Base-by-base conservation (phyloP, 2,797 vertebrate species). In the Hapalemur alaotrensis region DNA sequence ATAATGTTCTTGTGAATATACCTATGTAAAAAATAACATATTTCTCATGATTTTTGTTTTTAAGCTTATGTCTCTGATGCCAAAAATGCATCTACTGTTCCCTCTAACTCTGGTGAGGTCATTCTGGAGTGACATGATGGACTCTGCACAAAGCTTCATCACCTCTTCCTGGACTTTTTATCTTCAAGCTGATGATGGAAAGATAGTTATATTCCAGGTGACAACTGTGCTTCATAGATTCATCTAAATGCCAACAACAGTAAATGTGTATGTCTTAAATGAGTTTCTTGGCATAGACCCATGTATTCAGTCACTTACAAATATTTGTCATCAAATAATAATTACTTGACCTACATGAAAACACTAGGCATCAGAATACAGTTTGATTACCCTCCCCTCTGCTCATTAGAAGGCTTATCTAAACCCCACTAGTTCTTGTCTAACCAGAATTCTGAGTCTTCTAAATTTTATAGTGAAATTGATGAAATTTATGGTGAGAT, bases 131-230 rank as follows among this genome's bases (percentile, higher is more conserved):
- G 99, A 99, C 87, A 98, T 99, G 96, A 99, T 99, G 99, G 99
- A 98, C 98, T 99, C 99, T 11, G 99, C 99, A 50, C 99, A 99
- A 97, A 99, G 99, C 98, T 99, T 99, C 92, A 99, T 99, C 97
- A 99, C 99, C 5, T 99, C 99, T 50, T 99, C 99, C 0, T 99
- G 99, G 99, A 99, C 99, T 0, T 99, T 99, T 98, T 99, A 99
- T 98, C 99, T 99, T 97, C 99, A 99, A 97, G 99, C 99, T 22
- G 99, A 99, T 97, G 99, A 99, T 97, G 99, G 99, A 92, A 99
- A 99, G 99, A 99, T 99, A 67, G 99, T 99, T 54, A 99, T 99
- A 98, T 99, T 99, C 98, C 99, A 99, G 99, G 99, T 99, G 97
- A 82, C 48, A 18, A n/a, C 35, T 90, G 14, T 90, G 20, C 83